These are phyloP conservation scores for Phenganax subtilis DNA, from an alignment of 92 coral and sea anemone species.

Conservation along the genomic window DNA sequence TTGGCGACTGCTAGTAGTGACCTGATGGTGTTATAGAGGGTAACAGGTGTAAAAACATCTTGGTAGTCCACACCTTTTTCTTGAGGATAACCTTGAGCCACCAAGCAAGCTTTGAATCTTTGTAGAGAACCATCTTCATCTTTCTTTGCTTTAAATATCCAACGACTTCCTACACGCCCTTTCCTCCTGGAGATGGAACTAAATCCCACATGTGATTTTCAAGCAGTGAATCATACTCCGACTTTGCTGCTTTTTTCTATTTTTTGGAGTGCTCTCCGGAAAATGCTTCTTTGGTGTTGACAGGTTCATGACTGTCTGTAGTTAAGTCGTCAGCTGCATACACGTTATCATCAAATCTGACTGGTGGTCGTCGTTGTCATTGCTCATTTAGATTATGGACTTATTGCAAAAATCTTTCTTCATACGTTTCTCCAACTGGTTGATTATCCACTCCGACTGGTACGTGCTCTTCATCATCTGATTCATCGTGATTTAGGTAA, in stretches of 20 bases:
- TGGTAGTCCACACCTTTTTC: no score
- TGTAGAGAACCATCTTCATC: no score
- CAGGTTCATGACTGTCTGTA: conserved; percentile 3
- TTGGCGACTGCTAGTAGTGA: conserved; percentile 16
- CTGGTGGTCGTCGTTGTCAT: conserved; percentile 20
- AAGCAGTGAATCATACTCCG: conserved; percentile 1
- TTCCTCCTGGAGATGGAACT: background rate
- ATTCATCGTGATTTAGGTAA: background rate
- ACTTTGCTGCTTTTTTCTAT: background rate
- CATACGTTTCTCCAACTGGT: conserved; percentile 31
- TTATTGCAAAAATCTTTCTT: conserved; percentile 23
- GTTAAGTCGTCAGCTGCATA: conserved; percentile 5
- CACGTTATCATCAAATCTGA: conserved; percentile 18
- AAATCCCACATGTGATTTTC: background rate
- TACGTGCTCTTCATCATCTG: background rate
- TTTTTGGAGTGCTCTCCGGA: background rate
- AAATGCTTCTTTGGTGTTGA: background rate
- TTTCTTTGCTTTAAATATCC: no score
- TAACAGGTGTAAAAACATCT: no score
- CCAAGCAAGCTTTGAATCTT: no score
- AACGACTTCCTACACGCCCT: background rate
- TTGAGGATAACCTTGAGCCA: no score
- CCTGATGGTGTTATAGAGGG: conserved; percentile 11
- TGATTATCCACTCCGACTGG: background rate
- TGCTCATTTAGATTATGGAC: background rate